phyloP scores from a whole-genome alignment of 2,888 invertebrate genomes.

The Autographa pulchrina region DNA sequence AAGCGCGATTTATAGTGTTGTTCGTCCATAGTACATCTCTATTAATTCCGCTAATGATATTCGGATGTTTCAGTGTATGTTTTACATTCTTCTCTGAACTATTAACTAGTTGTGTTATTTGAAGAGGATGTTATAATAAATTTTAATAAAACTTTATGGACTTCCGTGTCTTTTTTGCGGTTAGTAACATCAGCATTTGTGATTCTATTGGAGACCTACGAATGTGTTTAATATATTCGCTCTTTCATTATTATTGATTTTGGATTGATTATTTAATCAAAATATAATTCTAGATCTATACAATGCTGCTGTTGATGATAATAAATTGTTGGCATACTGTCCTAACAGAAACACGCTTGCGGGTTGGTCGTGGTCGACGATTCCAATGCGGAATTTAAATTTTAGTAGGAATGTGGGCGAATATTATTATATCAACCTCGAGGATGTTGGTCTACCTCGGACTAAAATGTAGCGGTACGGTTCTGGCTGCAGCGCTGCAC shows the following conservation, averaged over 20 bases:
- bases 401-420: neutral
- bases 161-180: neutral
- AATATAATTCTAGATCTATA: too few relatives aligned
- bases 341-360: neutral
- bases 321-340: too few relatives aligned
- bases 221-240: too few relatives aligned
- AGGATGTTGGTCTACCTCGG: too few relatives aligned
- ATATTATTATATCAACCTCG: too few relatives aligned
- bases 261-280: too few relatives aligned
- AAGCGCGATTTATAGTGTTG: slow-evolving; percentile 44
- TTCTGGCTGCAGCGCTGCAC: slow-evolving; percentile 84
- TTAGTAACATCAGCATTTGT: neutral
- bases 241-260: too few relatives aligned
- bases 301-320: too few relatives aligned
- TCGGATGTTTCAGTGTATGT: slow-evolving; percentile 34
- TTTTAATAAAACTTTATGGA: neutral
- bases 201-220: too few relatives aligned
- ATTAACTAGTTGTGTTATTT: slow-evolving; percentile 14
- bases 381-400: neutral
- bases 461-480: too few relatives aligned
- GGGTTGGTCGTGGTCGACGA: neutral
- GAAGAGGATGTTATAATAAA: neutral
- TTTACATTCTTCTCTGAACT: slow-evolving; percentile 45
- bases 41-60: slow-evolving; percentile 50
- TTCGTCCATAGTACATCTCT: slow-evolving; percentile 42